Conservation (phyloP, 2,113 vertebrate species). For the Xiphorhynchus elegans region DNA sequence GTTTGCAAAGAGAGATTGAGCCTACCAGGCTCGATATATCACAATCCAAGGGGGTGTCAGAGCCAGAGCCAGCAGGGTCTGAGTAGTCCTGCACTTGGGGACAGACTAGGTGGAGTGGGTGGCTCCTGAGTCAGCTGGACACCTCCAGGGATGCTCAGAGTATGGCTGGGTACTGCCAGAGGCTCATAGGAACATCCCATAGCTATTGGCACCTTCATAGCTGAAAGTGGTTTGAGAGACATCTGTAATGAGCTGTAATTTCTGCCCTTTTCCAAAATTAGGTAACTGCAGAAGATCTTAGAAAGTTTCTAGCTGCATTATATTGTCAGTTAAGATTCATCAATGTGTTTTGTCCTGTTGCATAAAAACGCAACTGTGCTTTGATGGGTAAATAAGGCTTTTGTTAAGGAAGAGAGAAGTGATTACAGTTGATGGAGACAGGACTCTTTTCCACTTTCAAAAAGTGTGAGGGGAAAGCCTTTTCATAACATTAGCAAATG, state of each 20-base stretch:
- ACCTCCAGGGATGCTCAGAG: neutral
- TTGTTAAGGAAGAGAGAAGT: neutral
- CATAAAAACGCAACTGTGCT: neutral
- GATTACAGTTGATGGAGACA: neutral
- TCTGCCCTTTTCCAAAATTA: neutral
- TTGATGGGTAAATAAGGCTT: neutral
- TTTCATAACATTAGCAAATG: neutral
- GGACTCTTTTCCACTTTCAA: neutral
- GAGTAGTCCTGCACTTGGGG: neutral
- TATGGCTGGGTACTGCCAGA: neutral
- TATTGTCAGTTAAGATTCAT: neutral
- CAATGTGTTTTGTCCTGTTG: neutral
- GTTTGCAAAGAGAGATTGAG: neutral
- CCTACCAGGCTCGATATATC: neutral
- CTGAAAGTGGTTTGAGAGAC: neutral
- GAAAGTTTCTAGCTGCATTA: neutral
- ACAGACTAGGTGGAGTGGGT: neutral
- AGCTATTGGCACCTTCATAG: neutral
- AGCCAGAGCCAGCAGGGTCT: neutral
- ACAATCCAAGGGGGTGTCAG: neutral
- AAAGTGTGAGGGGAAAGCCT: neutral
- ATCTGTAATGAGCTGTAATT: neutral
- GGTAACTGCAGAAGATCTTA: neutral
- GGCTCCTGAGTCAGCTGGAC: neutral
- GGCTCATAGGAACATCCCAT: neutral